These are phyloP conservation scores for Aporophyla nigra DNA, from an alignment of 2,888 invertebrate genomes.

Conservation along the genomic window DNA sequence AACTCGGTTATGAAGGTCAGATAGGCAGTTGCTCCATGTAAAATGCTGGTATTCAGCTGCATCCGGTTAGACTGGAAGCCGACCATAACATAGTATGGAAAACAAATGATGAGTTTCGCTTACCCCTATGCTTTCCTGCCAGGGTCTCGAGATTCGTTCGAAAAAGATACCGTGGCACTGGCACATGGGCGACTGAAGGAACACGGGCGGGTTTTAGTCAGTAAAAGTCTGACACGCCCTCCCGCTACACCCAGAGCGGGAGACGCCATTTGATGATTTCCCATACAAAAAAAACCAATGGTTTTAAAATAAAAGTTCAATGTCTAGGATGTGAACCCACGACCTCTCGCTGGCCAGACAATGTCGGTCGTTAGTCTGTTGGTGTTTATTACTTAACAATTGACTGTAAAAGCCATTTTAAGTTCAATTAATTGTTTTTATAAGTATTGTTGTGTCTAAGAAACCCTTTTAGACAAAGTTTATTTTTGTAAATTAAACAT, in stretches of 20 bases:
- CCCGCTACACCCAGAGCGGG: neutral
- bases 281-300: neutral
- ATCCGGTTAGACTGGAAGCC: too few relatives aligned
- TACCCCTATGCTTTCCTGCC: too few relatives aligned
- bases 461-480: neutral
- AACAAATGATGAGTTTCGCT: too few relatives aligned
- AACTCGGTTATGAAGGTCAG: neutral
- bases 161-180: too few relatives aligned
- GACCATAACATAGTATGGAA: neutral
- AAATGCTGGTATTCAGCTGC: neutral
- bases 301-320: slow-evolving; percentile 25
- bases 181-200: too few relatives aligned
- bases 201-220: neutral
- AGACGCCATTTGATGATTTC: too few relatives aligned
- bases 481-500: too few relatives aligned
- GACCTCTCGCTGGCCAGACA: slow-evolving; percentile 41
- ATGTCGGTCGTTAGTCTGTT: slow-evolving; percentile 20
- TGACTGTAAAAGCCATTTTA: neutral
- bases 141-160: too few relatives aligned
- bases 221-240: neutral
- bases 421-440: slow-evolving; percentile 11
- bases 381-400: slow-evolving; percentile 10
- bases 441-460: neutral
- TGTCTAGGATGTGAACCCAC: slow-evolving; percentile 26
- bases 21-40: too few relatives aligned